Evolutionary conservation across 2,888 invertebrate genomes (phyloP), one percentile per base, ranked within the genome.

Genomic region (Cosmia pyralina): DNA sequence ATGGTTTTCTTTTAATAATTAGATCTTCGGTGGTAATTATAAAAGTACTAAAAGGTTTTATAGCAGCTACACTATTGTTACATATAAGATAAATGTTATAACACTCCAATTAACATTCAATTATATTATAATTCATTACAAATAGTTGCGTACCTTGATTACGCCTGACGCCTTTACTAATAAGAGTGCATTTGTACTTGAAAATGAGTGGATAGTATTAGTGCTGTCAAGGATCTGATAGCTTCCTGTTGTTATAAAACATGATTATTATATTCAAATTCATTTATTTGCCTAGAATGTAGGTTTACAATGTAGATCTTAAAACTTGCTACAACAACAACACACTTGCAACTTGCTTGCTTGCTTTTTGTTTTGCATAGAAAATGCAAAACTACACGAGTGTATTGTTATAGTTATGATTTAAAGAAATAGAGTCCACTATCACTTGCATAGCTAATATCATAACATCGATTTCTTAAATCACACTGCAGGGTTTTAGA

Each of bases 1-100:
- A 28, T 71, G 48, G 67, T 75, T 72, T 78, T 63, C 2, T 68
- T 71, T 66, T 11, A 11, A 22, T 13, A 1, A 28, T 8, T 19
- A 13, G 13, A 19, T 63, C 28, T 34, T 50, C 46, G 11, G 2
- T 17, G 5, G 13, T 46, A 28, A 38, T 15, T 28, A 11, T 17
- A 17, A 46, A 7, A 46, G 22, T 11, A 62, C 62, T 28, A 8
- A 13, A 34, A 48, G 13, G 46, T 50, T 19, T 62, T 34, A 17
- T 44, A 22, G 44, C 17, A 44, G 22, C 44, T 17, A 44, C 44
- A 44, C 2, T 19, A 4, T 46, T 17, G 11, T 68, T n/a, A n/a
- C n/a, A n/a, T n/a, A 19, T 28, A 48, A 55, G 19, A 67, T n/a
- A 19, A 53, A 46, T 41, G 8, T 41, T 6, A 41, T 8, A 8